Base-by-base conservation (phyloP, 2,113 vertebrate species). In the Thryonomys swinderianus region DNA sequence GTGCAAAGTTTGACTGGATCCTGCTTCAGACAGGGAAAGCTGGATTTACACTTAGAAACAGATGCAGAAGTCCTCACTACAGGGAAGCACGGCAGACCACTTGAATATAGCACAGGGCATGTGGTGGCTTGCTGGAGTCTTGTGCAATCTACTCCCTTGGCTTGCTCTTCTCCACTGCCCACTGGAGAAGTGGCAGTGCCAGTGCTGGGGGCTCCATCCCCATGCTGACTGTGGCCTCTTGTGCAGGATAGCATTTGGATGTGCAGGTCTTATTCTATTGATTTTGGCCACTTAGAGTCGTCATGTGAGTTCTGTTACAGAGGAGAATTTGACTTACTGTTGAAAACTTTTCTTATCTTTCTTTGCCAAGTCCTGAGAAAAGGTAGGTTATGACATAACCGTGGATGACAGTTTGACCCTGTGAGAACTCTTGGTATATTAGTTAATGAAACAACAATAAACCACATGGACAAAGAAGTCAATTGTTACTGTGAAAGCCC, bases 361-460 rank as follows among this genome's bases (percentile, higher is more conserved):
- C 30, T 34, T 85, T 42, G 55, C 69, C 25, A 12, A 17, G 40
- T 74, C 95, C 82, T 86, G 79, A 83, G 69, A 83, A 96, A 82
- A 92, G 62, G 34, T 40, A 85, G 40, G 25, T 82, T 96, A n/a
- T 93, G 82, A 85, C 94, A 55, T 51, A 74, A 69, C 73, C 61
- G 78, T 79, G 40, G 45, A 34, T 85, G 48, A 67, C 57, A 88
- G 21, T 91, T 90, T 80, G 93, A 74, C 85, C 18, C 34, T 48
- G 51, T 64, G 74, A 93, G 59, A 61, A 40, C 61, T 11, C 48
- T 30, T 57, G 34, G 69, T 83, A 67, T 95, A 85, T 91, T 91
- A 89, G 91, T 85, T 82, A 83, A 85, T 62, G 66, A 61, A 51
- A 74, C 76, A 89, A 66, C 57, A 87, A 62, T 96, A 61, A 95